Base-by-base conservation (phyloP, 2,797 vertebrate genomes). In the Jordanella pulchra region DNA sequence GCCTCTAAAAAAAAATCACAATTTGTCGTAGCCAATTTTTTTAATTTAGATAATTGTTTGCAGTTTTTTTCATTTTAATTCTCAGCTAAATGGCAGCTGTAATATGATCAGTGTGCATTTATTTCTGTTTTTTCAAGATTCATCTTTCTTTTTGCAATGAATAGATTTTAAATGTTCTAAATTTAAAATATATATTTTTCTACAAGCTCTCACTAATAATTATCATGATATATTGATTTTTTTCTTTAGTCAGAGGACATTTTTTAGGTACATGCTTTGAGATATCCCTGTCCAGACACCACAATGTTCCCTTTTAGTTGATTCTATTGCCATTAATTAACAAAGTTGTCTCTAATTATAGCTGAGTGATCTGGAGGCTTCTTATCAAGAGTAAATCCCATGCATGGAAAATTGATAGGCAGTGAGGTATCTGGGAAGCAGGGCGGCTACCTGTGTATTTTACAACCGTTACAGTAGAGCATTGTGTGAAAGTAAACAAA, bases 401-500 rank as follows among this genome's bases (percentile, higher is more conserved):
- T 44, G 66, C 55, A 60, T 17, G 67, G 53, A 48, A 87, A 84
- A 92, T 90, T 92, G 84, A 90, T 81, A 70, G 15, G 32, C 35
- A 50, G 61, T 48, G 53, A 71, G 39, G 74, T 75, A 75, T 83
- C 75, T 82, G 68, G 81, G 69, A 80, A 84, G 74, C 39, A 68
- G 54, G 32, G 70, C 18, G 76, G 74, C 85, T 89, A 77, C 81
- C 72, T 83, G 71, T 72, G 71, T 81, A 58, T 85, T 90, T 78
- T 69, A 80, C 78, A 67, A 54, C 73, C 27, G 42, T 77, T 77
- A 65, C 72, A 78, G 74, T 72, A 53, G 56, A 78, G 76, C 75
- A 86, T 89, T 89, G 86, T 91, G 83, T 89, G 79, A 86, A 86
- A 81, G 68, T 82, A 88, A 90, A 85, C 85, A 83, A 77, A 85